These are phyloP conservation scores for Haliclona indistincta DNA, from an alignment of 37 sponge, comb jelly and placozoan species.

Conservation along the genomic window DNA sequence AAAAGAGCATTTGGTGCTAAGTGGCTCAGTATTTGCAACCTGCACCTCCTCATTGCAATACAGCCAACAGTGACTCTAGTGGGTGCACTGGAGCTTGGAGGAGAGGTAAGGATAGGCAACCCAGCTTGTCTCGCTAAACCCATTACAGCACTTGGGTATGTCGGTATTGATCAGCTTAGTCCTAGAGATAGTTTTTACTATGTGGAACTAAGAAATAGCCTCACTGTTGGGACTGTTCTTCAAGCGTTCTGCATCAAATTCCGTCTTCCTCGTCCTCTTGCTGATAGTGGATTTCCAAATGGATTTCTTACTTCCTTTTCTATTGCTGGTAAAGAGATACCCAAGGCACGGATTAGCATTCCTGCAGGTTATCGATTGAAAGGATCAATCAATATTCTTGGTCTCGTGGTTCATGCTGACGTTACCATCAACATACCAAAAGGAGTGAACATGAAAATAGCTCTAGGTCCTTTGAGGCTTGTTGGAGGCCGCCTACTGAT, in stretches of 20 bases:
- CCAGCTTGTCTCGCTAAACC: neutral
- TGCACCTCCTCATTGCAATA: too few relatives aligned
- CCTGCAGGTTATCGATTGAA: neutral
- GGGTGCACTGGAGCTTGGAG: neutral
- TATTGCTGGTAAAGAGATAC: neutral
- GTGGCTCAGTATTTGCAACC: too few relatives aligned
- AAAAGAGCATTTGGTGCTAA: too few relatives aligned
- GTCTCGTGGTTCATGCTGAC: constrained; percentile 6
- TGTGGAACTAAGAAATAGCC: neutral
- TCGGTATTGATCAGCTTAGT: neutral
- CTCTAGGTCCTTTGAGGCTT: neutral
- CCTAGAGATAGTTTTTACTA: neutral
- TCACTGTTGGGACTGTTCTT: neutral
- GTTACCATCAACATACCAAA: neutral
- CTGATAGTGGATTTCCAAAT: constrained; percentile 9
- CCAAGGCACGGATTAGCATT: neutral
- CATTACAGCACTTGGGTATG: neutral
- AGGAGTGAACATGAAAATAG: neutral
- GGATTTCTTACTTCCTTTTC: neutral
- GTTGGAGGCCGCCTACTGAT: neutral
- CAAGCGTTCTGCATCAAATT: too few relatives aligned
- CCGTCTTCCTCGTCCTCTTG: neutral
- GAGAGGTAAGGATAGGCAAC: neutral
- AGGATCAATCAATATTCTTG: constrained; percentile 1
- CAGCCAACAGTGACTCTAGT: too few relatives aligned